phyloP scores from a whole-genome alignment of 2,113 vertebrate genomes.

The Rhinolophus ferrumequinum region DNA sequence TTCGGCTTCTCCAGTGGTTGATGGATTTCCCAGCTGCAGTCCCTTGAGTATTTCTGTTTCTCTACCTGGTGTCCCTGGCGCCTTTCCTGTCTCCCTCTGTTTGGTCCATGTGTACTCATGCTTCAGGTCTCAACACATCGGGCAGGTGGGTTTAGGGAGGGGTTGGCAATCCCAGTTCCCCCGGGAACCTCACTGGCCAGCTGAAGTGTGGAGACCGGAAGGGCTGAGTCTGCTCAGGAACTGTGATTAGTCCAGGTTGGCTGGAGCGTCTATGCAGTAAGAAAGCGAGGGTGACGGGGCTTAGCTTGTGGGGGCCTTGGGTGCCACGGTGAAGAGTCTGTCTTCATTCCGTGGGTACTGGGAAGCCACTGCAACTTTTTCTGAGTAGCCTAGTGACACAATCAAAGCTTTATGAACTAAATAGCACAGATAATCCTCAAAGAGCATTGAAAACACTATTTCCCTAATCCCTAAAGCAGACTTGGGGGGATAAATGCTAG shows the following conservation, averaged over 20 bases:
- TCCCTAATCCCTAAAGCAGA: slow-evolving; percentile 43
- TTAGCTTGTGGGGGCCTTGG: background rate
- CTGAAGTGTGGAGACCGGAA: background rate
- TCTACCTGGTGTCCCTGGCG: background rate
- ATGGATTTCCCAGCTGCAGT: background rate
- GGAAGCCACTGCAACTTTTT: slow-evolving; percentile 30
- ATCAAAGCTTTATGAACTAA: slow-evolving; percentile 20
- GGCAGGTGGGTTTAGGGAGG: background rate
- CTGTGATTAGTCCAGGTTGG: background rate
- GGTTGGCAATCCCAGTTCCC: background rate
- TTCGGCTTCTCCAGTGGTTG: background rate
- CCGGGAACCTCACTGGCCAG: background rate
- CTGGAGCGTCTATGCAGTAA: background rate
- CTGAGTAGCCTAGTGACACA: background rate
- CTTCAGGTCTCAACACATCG: background rate
- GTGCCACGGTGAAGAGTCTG: background rate
- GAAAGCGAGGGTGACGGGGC: background rate
- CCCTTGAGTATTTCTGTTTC: background rate
- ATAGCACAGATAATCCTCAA: background rate
- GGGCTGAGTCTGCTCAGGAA: background rate
- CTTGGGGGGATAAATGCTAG: slow-evolving; percentile 45
- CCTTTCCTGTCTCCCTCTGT: background rate
- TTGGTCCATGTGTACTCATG: background rate
- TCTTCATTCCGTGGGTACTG: slow-evolving; percentile 26
- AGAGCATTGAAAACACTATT: slow-evolving; percentile 18